Evolutionary conservation across 2,888 invertebrate species (phyloP).

Genomic region (Cryptocephalus moraei): DNA sequence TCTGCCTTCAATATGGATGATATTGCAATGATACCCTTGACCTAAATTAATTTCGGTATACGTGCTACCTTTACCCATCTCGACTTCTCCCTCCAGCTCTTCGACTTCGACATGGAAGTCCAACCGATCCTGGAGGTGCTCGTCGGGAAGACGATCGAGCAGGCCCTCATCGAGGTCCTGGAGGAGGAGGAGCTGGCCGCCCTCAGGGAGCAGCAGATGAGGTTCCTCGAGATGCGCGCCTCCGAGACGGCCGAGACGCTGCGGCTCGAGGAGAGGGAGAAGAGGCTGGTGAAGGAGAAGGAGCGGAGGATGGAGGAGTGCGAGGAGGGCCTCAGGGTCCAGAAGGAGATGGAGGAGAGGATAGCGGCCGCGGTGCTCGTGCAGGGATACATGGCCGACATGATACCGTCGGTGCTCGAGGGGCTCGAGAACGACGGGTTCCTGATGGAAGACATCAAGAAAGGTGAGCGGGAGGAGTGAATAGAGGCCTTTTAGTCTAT

Average conservation of each 20-base stretch:
- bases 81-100: slow-evolving; percentile 45
- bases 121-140: slow-evolving; percentile 81
- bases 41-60: no score
- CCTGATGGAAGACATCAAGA: slow-evolving; percentile 50
- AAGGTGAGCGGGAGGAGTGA: slow-evolving; percentile 35
- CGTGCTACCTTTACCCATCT: no score
- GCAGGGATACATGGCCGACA: slow-evolving; percentile 77
- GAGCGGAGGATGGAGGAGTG: slow-evolving; percentile 64
- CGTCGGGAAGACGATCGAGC: slow-evolving; percentile 82
- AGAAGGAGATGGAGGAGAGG: slow-evolving; percentile 63
- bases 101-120: slow-evolving; percentile 87
- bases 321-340: slow-evolving; percentile 48
- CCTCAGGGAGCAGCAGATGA: slow-evolving; percentile 66
- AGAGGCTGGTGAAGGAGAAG: slow-evolving; percentile 58
- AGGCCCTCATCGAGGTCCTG: slow-evolving; percentile 79
- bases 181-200: slow-evolving; percentile 87
- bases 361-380: slow-evolving; percentile 74
- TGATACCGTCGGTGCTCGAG: slow-evolving; percentile 75
- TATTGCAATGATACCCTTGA: no score
- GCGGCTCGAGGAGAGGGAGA: slow-evolving; percentile 70
- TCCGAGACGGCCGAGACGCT: slow-evolving; percentile 66
- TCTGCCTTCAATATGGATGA: no score
- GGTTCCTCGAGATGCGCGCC: slow-evolving; percentile 61
- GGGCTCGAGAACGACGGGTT: slow-evolving; percentile 68
- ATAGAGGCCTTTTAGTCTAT: no score